Base-by-base conservation (phyloP, 2,797 vertebrate genomes). In the Nyctibius grandis region DNA sequence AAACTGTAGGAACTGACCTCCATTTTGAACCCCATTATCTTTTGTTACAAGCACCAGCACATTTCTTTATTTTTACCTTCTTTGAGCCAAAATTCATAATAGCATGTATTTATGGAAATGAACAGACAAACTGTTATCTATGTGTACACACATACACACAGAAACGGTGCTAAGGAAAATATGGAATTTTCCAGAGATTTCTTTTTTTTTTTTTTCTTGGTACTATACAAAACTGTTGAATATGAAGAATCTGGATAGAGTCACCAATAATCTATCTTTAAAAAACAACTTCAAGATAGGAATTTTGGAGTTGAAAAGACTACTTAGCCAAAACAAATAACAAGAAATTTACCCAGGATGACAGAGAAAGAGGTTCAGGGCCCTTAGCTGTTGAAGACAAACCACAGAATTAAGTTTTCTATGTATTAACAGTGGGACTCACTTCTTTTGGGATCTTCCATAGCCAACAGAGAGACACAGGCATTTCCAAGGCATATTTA, bases 151-250 rank as follows among this genome's bases (percentile, higher is more conserved):
- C 17, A 56, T 21, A 22, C 8, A 83, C 4, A 48, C 3, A 57
- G 18, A 61, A 48, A 51, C 0, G 0, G 2, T 67, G 15, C 8
- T 33, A 65, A 68, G 22, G 12, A 68, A 82, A 75, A 12, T 1
- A 34, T 5, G 3, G 9, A 0, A 31, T 85, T 72, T 78, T 59
- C 7, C 7, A 61, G 3, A 10, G 14, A 26, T 61, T 57, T 68
- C 1, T 47, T n/a, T 77, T 89, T 69, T 42, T 51, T 47, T n/a
- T 77, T 89, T 69, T 42, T 51, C 6, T 48, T 54, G 11, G 26
- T 78, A 87, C 44, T 84, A 9, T 31, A 53, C 5, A 36, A 57
- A 77, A 5, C 18, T 48, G 1, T 69, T 50, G 23, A 47, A 74
- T 51, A 4, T 59, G 31, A 56, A 72, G 44, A 5, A 44, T 64